Evolutionary conservation across 2,888 invertebrate species (phyloP).

Genomic region (Hyppa rectilinea): DNA sequence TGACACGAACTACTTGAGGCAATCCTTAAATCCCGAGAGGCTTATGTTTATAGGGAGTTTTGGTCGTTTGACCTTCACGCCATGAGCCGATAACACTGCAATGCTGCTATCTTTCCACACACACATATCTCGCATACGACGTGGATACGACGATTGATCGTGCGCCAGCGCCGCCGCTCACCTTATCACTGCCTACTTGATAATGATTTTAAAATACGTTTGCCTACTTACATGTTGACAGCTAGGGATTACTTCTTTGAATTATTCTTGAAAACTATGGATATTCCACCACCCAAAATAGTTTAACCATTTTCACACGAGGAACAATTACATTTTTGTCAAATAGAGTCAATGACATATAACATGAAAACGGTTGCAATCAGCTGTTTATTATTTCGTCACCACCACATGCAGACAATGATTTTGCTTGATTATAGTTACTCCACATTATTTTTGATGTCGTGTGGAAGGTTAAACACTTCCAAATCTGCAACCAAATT

Average conservation of each 20-base stretch:
- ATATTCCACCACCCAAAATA: conserved; percentile 26
- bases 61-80: conserved; percentile 80
- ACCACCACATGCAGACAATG: not conserved
- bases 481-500: not conserved
- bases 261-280: conserved; percentile 40
- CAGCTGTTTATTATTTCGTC: not conserved
- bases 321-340: not conserved
- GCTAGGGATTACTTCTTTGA: conserved; percentile 75
- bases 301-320: conserved; percentile 7
- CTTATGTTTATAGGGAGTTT: conserved; percentile 75
- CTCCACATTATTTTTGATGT: not conserved
- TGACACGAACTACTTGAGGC: conserved; percentile 71
- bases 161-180: conserved; percentile 72
- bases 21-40: conserved; percentile 76
- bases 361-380: not conserved
- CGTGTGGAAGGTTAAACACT: not conserved
- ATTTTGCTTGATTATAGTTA: not conserved
- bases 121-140: conserved; percentile 77
- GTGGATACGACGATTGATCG: conserved; percentile 84
- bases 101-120: conserved; percentile 76
- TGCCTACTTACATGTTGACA: conserved; percentile 81
- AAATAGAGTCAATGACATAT: conserved; percentile 9
- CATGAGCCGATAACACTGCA: conserved; percentile 83
- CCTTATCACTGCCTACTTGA: conserved; percentile 85
- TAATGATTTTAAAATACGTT: conserved; percentile 87